A percentile compares a stretch with the other conserved stretches of the same genome.
Evolutionary conservation across 2,797 vertebrate species (phyloP).

Genomic region (Darevskia mixta): DNA sequence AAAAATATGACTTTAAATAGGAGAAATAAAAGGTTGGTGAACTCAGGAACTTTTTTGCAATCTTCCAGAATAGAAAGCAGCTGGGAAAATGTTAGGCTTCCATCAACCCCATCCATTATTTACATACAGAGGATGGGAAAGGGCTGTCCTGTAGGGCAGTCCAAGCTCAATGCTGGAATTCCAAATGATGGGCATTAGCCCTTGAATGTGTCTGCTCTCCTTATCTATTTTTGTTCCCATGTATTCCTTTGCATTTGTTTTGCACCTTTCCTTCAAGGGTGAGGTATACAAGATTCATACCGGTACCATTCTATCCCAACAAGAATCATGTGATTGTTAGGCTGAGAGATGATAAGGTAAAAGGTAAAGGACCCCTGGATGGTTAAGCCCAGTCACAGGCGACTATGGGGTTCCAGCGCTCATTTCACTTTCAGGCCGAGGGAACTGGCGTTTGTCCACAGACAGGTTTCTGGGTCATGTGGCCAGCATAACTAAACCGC

Average conservation of each 20-base stretch:
- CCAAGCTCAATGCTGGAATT: background rate
- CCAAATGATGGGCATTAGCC: background rate
- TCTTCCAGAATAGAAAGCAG: background rate
- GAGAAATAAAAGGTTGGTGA: slow-evolving; percentile 44
- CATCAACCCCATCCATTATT: slow-evolving; percentile 14
- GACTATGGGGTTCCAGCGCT: no score
- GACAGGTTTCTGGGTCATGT: no score
- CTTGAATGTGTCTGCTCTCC: background rate
- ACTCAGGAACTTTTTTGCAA: slow-evolving; percentile 32
- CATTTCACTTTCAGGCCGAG: no score
- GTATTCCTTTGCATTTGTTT: background rate
- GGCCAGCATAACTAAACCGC: no score
- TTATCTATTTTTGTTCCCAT: background rate
- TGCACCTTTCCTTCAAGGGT: background rate
- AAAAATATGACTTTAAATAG: slow-evolving; percentile 38
- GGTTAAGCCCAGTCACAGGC: no score
- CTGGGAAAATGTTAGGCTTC: slow-evolving; percentile 23
- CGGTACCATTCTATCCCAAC: background rate
- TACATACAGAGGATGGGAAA: slow-evolving; percentile 9
- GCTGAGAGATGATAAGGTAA: background rate
- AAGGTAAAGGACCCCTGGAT: background rate
- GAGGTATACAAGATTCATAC: background rate
- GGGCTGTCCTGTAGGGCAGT: background rate
- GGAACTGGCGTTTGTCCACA: no score
- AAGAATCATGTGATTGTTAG: background rate